Base-by-base conservation (phyloP, 2,888 invertebrate genomes). In the Apodemia mormo region DNA sequence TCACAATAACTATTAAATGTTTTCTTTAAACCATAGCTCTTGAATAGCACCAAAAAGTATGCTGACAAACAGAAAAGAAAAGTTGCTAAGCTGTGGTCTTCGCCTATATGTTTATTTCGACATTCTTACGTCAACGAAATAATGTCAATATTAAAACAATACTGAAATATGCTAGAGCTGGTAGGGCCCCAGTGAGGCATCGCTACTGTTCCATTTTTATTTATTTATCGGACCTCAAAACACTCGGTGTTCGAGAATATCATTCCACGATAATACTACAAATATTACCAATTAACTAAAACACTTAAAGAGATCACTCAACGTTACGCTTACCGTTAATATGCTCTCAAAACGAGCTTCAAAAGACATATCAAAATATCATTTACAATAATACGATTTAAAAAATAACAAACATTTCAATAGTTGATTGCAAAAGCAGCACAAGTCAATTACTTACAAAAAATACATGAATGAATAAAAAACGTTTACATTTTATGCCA, bases 351-450 rank as follows among this genome's bases (percentile, higher is more conserved):
- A 72, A 52, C 67, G 65, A 71, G 66, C 68, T 69, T 30, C 65
- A 73, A 75, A 73, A 73, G 52, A 49, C 66, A 68, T 76, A 72
- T 71, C 70, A 74, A 74, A 74, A 76, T 74, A 74, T 73, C 14
- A 29, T 65, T 71, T 72, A 71, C 58, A 37, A 58, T 49, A 61
- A 64, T 70, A 70, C 66, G 66, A 49, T 67, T 43, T 49, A 67
- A 70, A 70, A 70, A 67, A 45, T 58, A 58, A 58, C 29, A 9
- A 58, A 58, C 12, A 58, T 58, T 58, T 58, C 30, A 30, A 30
- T 58, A 58, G 12, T 30, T 30, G 9, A 10, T 6, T 5, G 33
- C 58, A 58, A 58, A 58, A 58, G 58, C 33, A 58, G 30, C 12
- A 58, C 29, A 58, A 58, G 58, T 12, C 29, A 12, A 58, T 56